Evolutionary conservation across 92 coral and sea anemone species (phyloP), one percentile per base, ranked within the genome.

Genomic region (Palythoa heliodiscus): DNA sequence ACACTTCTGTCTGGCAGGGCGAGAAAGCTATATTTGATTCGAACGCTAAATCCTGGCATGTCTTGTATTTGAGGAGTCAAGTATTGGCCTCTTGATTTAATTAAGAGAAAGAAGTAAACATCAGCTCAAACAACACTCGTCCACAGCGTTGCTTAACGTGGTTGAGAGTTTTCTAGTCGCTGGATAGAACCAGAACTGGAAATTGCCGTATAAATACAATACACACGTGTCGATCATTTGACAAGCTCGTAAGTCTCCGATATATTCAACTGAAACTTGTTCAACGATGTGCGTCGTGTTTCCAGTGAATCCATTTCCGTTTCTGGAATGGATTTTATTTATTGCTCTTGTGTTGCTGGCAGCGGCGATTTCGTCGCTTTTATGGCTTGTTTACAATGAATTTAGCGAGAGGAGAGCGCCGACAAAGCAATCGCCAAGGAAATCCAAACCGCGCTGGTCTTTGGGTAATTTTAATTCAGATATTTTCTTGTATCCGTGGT

Each of bases 231-330:
- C 57, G 1, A 10, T 0, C 14, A 25, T 20, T 9, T 24, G 78
- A 48, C 64, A 50, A 23, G 69, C 15, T 78, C 4, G 24, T 37
- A 14, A 60, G 5, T 25, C 52, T 17, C 43, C 54, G 48, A 15
- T 60, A 16, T 80, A 80, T 76, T 76, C 40, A 3, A 66, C 47
- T 80, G 40, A 80, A 69, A 38, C 10, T 61, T 78, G 11, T 54
- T 4, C 63, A 54, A 82, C 71, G 48, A 94, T 94, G 98, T 94
- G 98, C 87, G 98, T 94, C 7, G 98, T 90, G 22, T 67, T 94
- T 76, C 95, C 93, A 67, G 88, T 94, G 89, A 90, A 91, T 82
- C 92, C 95, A 37, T 55, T 94, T 22, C 98, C 95, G 58, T 72
- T 94, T 39, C 75, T 94, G 64, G 61, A 82, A 76, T 90, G 93